These are phyloP conservation scores for Genyomyrus donnyi DNA, from an alignment of 2,113 vertebrate species.

Conservation along the genomic window DNA sequence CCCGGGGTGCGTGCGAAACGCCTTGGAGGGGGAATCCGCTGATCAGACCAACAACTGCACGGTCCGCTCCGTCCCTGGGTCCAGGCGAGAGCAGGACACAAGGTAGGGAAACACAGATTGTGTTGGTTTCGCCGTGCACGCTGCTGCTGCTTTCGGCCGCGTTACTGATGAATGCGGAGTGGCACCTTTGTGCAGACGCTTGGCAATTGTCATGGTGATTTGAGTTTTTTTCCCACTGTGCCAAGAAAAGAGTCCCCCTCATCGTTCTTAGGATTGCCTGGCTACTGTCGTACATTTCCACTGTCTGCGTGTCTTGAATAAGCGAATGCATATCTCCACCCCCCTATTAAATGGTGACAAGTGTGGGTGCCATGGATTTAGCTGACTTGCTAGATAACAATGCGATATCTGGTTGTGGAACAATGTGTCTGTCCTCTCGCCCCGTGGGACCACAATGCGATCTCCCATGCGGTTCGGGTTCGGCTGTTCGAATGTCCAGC, in stretches of 20 bases:
- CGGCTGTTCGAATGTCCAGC: background rate
- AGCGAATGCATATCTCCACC: background rate
- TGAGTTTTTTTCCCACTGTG: background rate
- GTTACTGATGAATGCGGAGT: background rate
- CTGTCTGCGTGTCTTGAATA: background rate
- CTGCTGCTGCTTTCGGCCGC: background rate
- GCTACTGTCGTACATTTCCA: background rate
- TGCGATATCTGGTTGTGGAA: background rate
- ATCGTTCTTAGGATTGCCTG: background rate
- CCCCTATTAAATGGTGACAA: background rate
- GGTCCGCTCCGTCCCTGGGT: conserved; percentile 14
- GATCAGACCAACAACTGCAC: conserved; percentile 22
- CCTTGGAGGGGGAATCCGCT: background rate
- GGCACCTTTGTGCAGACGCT: conserved; percentile 10
- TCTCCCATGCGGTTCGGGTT: background rate
- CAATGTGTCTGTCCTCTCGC: background rate
- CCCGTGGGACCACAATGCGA: background rate
- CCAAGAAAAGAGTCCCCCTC: background rate
- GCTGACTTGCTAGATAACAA: background rate
- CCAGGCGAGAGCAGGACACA: conserved; percentile 10
- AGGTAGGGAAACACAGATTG: background rate
- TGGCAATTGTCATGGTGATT: conserved; percentile 24
- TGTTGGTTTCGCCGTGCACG: background rate
- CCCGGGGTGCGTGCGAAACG: background rate
- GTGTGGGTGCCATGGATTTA: background rate